A percentile compares a stretch with the other conserved stretches of the same genome.
These are phyloP conservation scores for Hedychridium roseum DNA, from an alignment of 2,888 invertebrate species.

Conservation along the genomic window DNA sequence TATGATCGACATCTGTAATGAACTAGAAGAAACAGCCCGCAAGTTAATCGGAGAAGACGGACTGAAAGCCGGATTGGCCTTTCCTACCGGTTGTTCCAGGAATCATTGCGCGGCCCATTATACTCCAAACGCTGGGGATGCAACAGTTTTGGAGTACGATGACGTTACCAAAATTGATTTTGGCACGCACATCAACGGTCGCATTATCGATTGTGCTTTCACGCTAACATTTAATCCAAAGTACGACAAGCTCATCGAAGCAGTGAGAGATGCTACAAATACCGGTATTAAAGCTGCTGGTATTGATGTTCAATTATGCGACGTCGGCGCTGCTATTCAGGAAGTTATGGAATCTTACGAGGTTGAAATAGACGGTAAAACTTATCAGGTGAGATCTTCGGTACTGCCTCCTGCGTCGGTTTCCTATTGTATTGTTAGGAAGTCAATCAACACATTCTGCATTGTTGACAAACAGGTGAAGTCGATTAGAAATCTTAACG, in stretches of 20 bases:
- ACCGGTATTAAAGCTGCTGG: conserved; percentile 96
- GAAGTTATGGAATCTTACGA: conserved; percentile 99
- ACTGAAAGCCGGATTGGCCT: conserved; percentile 91
- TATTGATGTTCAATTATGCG: conserved; percentile 96
- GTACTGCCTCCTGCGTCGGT: background rate
- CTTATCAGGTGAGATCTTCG: conserved; percentile 71
- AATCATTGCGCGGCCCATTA: conserved; percentile 99
- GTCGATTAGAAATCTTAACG: conserved; percentile 97
- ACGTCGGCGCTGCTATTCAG: conserved; percentile 95
- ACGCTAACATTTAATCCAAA: conserved; percentile 96
- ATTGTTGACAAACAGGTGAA: conserved; percentile 72
- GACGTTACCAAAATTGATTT: conserved; percentile 99
- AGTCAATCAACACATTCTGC: background rate
- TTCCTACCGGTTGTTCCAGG: conserved; percentile 98
- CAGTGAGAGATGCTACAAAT: conserved; percentile 97
- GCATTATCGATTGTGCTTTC: conserved; percentile 99
- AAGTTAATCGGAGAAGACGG: conserved; percentile 94
- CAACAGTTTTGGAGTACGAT: conserved; percentile 91
- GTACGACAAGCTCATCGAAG: conserved; percentile 92
- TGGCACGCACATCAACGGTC: conserved; percentile 97
- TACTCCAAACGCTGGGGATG: conserved; percentile 98
- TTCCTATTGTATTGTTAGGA: background rate
- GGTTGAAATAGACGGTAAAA: conserved; percentile 95
- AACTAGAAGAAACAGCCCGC: conserved; percentile 90
- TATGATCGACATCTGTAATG: conserved; percentile 98